phyloP scores from a whole-genome alignment of 2,888 invertebrate genomes.

The Parasteatoda lunata region DNA sequence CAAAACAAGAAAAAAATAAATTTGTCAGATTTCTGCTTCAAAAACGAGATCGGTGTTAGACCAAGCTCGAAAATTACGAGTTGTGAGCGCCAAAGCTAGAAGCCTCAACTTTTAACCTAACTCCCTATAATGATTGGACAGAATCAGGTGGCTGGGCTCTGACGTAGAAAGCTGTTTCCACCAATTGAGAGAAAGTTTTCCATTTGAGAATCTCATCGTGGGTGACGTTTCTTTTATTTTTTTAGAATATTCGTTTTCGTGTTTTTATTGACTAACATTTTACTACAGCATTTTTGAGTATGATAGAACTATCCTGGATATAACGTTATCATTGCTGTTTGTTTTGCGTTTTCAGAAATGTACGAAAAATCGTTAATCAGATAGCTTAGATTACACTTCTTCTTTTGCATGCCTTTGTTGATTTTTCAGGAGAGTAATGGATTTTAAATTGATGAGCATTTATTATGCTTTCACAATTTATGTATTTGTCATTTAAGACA shows the following conservation, averaged over 20 bases:
- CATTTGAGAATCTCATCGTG: conserved; percentile 40
- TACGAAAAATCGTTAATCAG: too few relatives aligned
- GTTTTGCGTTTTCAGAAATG: too few relatives aligned
- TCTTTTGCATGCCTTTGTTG: too few relatives aligned
- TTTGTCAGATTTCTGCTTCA: background rate
- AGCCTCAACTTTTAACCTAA: conserved; percentile 59
- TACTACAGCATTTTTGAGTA: too few relatives aligned
- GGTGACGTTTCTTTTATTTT: conserved; percentile 43
- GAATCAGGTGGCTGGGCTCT: conserved; percentile 40
- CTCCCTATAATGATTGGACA: conserved; percentile 36
- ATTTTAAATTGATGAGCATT: too few relatives aligned
- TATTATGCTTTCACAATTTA: too few relatives aligned
- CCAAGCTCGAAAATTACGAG: conserved; percentile 47
- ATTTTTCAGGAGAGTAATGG: too few relatives aligned
- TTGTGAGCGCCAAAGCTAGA: conserved; percentile 52
- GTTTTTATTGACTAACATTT: too few relatives aligned
- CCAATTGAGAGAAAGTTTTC: conserved; percentile 44
- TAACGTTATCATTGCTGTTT: too few relatives aligned
- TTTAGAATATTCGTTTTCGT: background rate
- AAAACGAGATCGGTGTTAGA: conserved; percentile 5
- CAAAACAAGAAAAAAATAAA: background rate
- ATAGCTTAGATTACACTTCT: too few relatives aligned
- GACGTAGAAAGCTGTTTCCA: conserved; percentile 22
- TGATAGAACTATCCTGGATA: too few relatives aligned
- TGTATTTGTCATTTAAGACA: too few relatives aligned